Evolutionary conservation across 2,888 invertebrate species (phyloP), one percentile per base, ranked within the genome.

Genomic region (Drosophila paucipuncta): DNA sequence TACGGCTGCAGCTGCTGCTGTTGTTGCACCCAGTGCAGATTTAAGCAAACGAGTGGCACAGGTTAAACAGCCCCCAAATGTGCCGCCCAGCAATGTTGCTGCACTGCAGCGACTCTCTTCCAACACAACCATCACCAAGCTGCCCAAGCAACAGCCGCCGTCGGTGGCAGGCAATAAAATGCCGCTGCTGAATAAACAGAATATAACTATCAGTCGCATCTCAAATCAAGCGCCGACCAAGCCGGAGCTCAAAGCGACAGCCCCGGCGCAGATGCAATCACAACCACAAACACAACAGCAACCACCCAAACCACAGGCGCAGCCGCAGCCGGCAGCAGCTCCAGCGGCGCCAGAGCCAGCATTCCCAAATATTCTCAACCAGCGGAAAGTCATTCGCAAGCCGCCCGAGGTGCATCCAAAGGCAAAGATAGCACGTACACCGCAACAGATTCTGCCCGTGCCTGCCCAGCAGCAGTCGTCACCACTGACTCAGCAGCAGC

Each of bases 191-290:
- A 92, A 91, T 63, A 93, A 93, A 37, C 92, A 93, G 67, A 92
- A 92, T 78, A 91, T 92, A 22, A 93, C 92, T 16, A 93, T 92
- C 28, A 92, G 92, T 80, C 90, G 91, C 35, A 89, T 92, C 76
- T 62, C 87, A 73, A 37, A 79, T 47, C 60, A 79, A 41, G 35
- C 85, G 59, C 30, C 78, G 52, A 60, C 76, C 47, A 75, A 88
- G 59, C 59, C 72, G 31, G 68, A 75, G 33, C n/a, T 62, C 6
- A 82, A 76, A 28, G 13, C 65, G 6, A 39, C 71, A 28, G 33
- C 92, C 89, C 2, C 92, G 91, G 1, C 92, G 85, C 76, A 63
- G 76, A 39, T 47, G 16, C 39, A 22, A 68, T 41, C 80, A 61
- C 74, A 61, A 22, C 30, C 57, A 4, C 80, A 50, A 47, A 50